Percentiles rank a stretch among this genome's conserved stretches.
These are phyloP conservation scores for Conus betulinus DNA, from an alignment of 1,140 invertebrate genomes.

Conservation along the genomic window DNA sequence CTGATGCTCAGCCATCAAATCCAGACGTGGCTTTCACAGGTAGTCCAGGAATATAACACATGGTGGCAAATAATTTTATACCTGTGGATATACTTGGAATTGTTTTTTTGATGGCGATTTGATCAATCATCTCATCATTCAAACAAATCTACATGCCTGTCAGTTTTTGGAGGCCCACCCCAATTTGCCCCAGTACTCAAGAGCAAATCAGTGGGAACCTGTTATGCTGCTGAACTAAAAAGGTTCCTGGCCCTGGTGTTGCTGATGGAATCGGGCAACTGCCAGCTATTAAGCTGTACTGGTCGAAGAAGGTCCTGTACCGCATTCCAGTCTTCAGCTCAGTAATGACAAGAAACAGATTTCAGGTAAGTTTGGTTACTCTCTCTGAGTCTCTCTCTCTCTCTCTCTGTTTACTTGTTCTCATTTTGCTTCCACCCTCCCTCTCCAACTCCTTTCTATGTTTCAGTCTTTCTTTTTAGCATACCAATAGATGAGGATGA, in stretches of 20 bases:
- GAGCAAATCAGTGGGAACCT: not conserved
- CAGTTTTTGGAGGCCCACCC: not conserved
- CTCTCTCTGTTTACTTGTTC: too few relatives aligned
- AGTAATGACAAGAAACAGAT: not conserved
- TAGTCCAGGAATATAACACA: not conserved
- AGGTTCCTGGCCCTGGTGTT: not conserved
- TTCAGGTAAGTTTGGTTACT: not conserved
- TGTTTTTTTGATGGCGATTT: not conserved
- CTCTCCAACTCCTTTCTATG: not conserved
- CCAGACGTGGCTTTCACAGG: not conserved
- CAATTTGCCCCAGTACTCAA: not conserved
- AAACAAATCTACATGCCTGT: not conserved
- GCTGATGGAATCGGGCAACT: too few relatives aligned
- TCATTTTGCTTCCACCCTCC: too few relatives aligned
- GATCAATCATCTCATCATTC: not conserved
- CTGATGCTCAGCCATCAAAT: not conserved
- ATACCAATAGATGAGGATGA: not conserved
- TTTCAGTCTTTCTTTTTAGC: not conserved
- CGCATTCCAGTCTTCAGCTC: too few relatives aligned
- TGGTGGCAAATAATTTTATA: not conserved
- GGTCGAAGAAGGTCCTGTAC: too few relatives aligned
- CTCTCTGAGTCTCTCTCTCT: not conserved
- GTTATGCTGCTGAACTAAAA: too few relatives aligned
- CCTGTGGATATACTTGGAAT: not conserved
- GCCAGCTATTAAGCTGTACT: too few relatives aligned